These are phyloP conservation scores for Oxystoma pomonae DNA, from an alignment of 2,888 invertebrate genomes.

Conservation along the genomic window DNA sequence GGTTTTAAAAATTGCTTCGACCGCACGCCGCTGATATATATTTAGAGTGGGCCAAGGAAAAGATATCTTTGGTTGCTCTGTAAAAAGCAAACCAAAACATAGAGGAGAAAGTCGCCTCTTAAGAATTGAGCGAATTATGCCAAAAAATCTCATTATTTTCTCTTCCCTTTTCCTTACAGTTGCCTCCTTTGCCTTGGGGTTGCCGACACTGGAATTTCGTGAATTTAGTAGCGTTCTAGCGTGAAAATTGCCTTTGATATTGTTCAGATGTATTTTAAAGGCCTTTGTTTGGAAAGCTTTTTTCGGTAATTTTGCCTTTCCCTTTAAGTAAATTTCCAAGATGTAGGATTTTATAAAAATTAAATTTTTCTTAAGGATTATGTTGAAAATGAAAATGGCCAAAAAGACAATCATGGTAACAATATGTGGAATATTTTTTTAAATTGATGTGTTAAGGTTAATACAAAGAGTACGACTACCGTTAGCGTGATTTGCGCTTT, in stretches of 20 bases:
- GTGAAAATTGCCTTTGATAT: not conserved
- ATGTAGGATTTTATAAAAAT: not conserved
- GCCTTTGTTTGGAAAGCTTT: not conserved
- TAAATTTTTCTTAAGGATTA: no score
- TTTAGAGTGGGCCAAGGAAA: no score
- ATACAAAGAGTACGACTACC: no score
- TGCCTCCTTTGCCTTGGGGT: not conserved
- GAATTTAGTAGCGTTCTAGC: not conserved
- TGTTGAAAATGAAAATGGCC: no score
- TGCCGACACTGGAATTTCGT: not conserved
- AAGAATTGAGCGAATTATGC: not conserved
- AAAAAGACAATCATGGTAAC: no score
- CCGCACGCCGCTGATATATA: conserved; percentile 13
- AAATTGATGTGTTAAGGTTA: no score
- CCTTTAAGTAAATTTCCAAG: not conserved
- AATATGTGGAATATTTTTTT: no score
- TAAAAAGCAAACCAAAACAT: no score
- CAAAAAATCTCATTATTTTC: not conserved
- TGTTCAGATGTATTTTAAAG: not conserved
- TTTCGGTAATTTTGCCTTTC: not conserved
- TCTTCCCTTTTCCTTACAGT: not conserved
- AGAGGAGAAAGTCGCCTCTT: not conserved
- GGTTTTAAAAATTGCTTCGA: not conserved
- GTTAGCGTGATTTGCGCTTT: no score
- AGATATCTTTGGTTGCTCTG: no score